A percentile compares a stretch with the other conserved stretches of the same genome.
phyloP scores from a whole-genome alignment of 2,113 vertebrate species.

The Ancistrus triradiatus region DNA sequence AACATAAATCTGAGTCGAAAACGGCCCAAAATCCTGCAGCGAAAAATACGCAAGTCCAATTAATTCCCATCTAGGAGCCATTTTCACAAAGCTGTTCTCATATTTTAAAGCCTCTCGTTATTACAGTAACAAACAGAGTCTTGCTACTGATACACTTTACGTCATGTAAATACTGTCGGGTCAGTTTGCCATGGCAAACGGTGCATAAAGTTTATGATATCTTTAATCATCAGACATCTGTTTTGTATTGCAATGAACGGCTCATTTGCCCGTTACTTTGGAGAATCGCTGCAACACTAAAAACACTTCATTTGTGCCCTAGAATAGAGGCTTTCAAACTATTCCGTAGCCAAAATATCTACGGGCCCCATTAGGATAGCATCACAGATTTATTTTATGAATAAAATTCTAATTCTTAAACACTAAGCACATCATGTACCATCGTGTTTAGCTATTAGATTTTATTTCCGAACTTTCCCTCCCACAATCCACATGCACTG shows the following conservation, averaged over 20 bases:
- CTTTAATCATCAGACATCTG: conserved; percentile 45
- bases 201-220: conserved; percentile 24
- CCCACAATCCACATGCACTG: too few relatives aligned
- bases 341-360: background rate
- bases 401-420: too few relatives aligned
- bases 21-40: conserved; percentile 17
- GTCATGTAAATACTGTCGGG: conserved; percentile 49
- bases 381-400: too few relatives aligned
- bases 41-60: conserved; percentile 35
- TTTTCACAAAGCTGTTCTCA: conserved; percentile 15
- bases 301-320: background rate
- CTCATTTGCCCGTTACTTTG: conserved; percentile 35
- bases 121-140: conserved; percentile 29
- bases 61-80: conserved; percentile 33
- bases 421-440: too few relatives aligned
- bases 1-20: conserved; percentile 47
- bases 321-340: background rate
- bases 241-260: conserved; percentile 41
- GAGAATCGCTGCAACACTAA: conserved; percentile 14
- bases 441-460: too few relatives aligned
- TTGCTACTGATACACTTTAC: conserved; percentile 43
- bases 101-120: conserved; percentile 23
- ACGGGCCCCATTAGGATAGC: too few relatives aligned
- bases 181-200: conserved; percentile 34
- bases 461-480: too few relatives aligned